These are phyloP conservation scores for Uria lomvia DNA, from an alignment of 2,113 vertebrate genomes.

Conservation along the genomic window DNA sequence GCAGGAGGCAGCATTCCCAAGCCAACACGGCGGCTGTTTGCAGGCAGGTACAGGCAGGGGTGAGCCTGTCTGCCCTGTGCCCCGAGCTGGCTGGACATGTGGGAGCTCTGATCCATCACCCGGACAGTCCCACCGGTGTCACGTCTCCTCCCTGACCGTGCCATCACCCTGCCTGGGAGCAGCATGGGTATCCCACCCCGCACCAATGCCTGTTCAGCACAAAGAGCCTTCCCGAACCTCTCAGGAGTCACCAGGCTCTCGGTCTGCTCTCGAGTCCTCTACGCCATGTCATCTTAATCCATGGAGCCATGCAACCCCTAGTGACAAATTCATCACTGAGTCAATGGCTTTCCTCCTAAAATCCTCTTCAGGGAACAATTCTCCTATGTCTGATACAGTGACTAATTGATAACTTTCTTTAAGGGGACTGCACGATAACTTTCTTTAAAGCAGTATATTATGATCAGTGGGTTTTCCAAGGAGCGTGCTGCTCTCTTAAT, in stretches of 20 bases:
- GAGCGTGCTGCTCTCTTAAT: constrained; percentile 13
- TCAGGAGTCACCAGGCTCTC: not conserved
- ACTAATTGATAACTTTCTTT: constrained; percentile 64
- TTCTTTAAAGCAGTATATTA: constrained; percentile 50
- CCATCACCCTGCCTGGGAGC: not conserved
- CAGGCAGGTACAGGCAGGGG: not conserved
- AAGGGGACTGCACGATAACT: constrained; percentile 42
- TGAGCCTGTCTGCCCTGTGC: not conserved
- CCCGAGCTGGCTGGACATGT: not conserved
- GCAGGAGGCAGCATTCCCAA: not conserved
- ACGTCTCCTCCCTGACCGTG: fast-evolving
- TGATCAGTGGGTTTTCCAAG: constrained; percentile 30
- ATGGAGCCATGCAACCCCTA: not conserved
- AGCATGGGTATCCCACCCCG: not conserved
- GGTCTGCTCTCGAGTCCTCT: not conserved
- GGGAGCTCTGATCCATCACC: not conserved
- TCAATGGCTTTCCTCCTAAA: constrained; percentile 11
- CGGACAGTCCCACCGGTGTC: not conserved
- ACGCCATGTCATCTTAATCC: not conserved
- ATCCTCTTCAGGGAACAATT: constrained; percentile 59
- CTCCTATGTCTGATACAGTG: constrained; percentile 1
- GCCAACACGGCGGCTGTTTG: fast-evolving
- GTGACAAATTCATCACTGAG: constrained; percentile 29
- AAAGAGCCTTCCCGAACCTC: not conserved
- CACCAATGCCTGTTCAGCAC: fast-evolving